Percentiles rank a stretch among this genome's conserved stretches.
These are phyloP conservation scores for Watsonalla binaria DNA, from an alignment of 2,888 invertebrate species.

Conservation along the genomic window DNA sequence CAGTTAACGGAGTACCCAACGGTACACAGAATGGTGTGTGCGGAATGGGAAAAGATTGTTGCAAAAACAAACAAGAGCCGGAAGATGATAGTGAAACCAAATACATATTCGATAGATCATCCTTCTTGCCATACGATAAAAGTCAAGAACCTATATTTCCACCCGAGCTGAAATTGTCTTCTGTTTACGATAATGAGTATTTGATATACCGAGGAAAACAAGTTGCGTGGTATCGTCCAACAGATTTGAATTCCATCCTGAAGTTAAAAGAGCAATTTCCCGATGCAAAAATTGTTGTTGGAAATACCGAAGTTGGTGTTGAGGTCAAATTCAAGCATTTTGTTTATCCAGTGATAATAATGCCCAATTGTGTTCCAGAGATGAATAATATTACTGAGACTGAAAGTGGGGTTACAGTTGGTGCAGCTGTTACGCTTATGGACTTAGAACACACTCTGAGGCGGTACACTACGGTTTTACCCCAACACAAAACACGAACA, in stretches of 20 bases:
- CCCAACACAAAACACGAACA: slow-evolving; percentile 81
- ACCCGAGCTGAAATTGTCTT: slow-evolving; percentile 83
- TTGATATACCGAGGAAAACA: slow-evolving; percentile 70
- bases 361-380: slow-evolving; percentile 92
- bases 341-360: slow-evolving; percentile 87
- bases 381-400: slow-evolving; percentile 79
- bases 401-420: slow-evolving; percentile 82
- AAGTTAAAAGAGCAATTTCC: slow-evolving; percentile 82
- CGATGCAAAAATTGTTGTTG: slow-evolving; percentile 86
- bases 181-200: slow-evolving; percentile 78
- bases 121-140: slow-evolving; percentile 84
- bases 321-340: slow-evolving; percentile 90
- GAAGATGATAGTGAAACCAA: slow-evolving; percentile 66
- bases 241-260: slow-evolving; percentile 77
- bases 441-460: slow-evolving; percentile 84
- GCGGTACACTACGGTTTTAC: slow-evolving; percentile 76
- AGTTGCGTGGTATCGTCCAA: slow-evolving; percentile 85
- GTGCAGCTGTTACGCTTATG: slow-evolving; percentile 89
- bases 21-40: slow-evolving; percentile 48
- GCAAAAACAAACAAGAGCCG: slow-evolving; percentile 67
- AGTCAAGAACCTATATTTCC: slow-evolving; percentile 92
- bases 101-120: slow-evolving; percentile 78
- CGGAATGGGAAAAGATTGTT: slow-evolving; percentile 82
- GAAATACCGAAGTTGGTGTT: slow-evolving; percentile 91
- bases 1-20: slow-evolving; percentile 21